Evolutionary conservation across 2,797 vertebrate genomes (phyloP).

Genomic region (Chaetophractus vellerosus): DNA sequence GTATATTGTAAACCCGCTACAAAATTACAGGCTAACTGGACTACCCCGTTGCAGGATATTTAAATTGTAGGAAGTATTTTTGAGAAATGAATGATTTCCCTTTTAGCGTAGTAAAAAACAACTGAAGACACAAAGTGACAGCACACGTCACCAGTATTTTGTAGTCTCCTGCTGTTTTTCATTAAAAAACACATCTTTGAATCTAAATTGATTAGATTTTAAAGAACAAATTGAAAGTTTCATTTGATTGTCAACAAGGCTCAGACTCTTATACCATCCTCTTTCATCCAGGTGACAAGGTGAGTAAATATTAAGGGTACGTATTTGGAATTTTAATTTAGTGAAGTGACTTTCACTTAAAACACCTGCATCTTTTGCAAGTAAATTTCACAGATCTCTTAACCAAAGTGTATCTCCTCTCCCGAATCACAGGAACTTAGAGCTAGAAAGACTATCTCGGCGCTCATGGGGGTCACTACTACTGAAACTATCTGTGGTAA

Average conservation of each 20-base stretch:
- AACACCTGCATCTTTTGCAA: not conserved
- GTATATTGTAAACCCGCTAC: too few species aligned
- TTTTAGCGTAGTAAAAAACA: constrained; percentile 1
- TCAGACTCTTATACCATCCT: not conserved
- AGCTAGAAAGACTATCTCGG: not conserved
- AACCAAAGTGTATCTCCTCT: not conserved
- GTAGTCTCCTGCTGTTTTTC: constrained; percentile 29
- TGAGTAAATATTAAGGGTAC: constrained; percentile 7
- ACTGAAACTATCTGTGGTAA: not conserved
- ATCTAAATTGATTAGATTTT: constrained; percentile 59
- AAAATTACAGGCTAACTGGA: not conserved
- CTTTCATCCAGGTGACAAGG: constrained; percentile 49
- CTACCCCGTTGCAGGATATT: not conserved
- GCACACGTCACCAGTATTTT: not conserved
- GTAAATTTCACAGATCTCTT: not conserved
- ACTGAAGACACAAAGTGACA: not conserved
- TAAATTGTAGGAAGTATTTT: not conserved
- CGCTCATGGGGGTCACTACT: not conserved
- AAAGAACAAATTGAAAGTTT: constrained; percentile 69
- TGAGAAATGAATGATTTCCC: not conserved
- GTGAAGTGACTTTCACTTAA: constrained; percentile 35
- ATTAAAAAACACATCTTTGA: constrained; percentile 46
- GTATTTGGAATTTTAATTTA: constrained; percentile 66
- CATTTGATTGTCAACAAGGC: constrained; percentile 67
- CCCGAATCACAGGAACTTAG: constrained; percentile 15